Evolutionary conservation across 2,888 invertebrate species (phyloP).

Genomic region (Volucella zonaria): DNA sequence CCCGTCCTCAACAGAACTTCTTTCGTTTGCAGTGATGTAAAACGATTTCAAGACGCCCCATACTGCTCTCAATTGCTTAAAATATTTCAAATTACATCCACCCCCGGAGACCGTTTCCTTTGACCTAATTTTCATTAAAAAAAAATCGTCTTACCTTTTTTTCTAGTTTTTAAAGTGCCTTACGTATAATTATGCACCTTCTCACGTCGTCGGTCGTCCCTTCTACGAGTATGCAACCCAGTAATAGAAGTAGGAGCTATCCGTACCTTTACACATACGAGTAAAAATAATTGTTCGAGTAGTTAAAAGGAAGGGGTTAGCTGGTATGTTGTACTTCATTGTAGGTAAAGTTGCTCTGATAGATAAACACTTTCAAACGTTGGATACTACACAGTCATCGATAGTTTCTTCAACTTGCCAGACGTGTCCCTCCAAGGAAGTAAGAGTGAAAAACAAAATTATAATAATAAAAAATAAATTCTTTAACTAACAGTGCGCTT

Average conservation of each 20-base stretch:
- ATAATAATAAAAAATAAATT: conserved; percentile 17
- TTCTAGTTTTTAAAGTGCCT: conserved; percentile 45
- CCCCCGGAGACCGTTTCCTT: conserved; percentile 21
- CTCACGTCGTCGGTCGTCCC: conserved; percentile 60
- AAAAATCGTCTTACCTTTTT: not conserved
- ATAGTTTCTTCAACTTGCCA: conserved; percentile 66
- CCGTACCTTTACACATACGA: not conserved
- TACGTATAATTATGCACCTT: conserved; percentile 43
- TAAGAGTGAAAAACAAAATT: conserved; percentile 4
- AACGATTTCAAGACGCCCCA: not conserved
- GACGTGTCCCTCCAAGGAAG: conserved; percentile 54
- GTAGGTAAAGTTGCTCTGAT: conserved; percentile 36
- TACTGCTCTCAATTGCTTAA: conserved; percentile 10
- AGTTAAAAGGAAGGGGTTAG: conserved; percentile 16
- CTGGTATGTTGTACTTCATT: conserved; percentile 12
- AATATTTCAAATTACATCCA: conserved; percentile 31
- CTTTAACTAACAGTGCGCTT: conserved; percentile 5
- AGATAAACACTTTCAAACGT: conserved; percentile 62
- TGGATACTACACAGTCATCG: conserved; percentile 68
- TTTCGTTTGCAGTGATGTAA: not conserved
- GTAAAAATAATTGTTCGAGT: conserved; percentile 29
- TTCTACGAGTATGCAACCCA: conserved; percentile 4
- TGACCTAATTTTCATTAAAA: conserved; percentile 59
- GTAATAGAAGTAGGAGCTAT: not conserved
- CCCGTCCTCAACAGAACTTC: not conserved